A percentile compares a stretch with the other conserved stretches of the same genome.
Conservation (phyloP, 30 jellyfish, hydroid and myxozoan species). For the Nemopilema nomurai region DNA sequence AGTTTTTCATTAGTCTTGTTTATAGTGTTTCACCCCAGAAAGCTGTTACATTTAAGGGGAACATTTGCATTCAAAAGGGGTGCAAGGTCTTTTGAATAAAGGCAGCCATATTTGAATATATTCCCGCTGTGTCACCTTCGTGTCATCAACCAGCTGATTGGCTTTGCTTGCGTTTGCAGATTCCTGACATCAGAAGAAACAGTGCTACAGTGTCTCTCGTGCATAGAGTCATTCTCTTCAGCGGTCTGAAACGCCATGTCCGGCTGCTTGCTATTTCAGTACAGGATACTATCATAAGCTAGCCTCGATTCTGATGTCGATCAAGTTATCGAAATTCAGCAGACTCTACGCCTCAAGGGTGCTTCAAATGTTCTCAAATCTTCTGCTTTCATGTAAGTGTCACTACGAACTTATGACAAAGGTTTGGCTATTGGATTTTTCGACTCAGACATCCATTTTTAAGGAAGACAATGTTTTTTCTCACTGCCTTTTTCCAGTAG, state of each 20-base stretch:
- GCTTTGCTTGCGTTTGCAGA: conserved; percentile 8
- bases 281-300: conserved; percentile 40
- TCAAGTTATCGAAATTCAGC: conserved; percentile 49
- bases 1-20: too few species aligned
- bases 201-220: conserved; percentile 57
- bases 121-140: too few species aligned
- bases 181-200: conserved; percentile 52
- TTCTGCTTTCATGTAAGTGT: conserved; percentile 38
- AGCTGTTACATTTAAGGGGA: too few species aligned
- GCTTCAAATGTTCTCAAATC: conserved; percentile 45
- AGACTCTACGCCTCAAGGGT: conserved; percentile 45
- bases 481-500: too few species aligned
- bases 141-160: too few species aligned
- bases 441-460: too few species aligned
- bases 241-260: conserved; percentile 23
- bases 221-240: conserved; percentile 46
- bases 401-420: not conserved
- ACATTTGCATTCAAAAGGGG: too few species aligned
- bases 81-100: too few species aligned
- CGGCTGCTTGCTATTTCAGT: conserved; percentile 54
- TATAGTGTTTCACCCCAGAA: too few species aligned
- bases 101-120: too few species aligned
- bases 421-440: too few species aligned
- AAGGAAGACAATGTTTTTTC: too few species aligned
- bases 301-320: conserved; percentile 56